These are phyloP conservation scores for Clanis bilineata DNA, from an alignment of 2,888 invertebrate species.

Conservation along the genomic window DNA sequence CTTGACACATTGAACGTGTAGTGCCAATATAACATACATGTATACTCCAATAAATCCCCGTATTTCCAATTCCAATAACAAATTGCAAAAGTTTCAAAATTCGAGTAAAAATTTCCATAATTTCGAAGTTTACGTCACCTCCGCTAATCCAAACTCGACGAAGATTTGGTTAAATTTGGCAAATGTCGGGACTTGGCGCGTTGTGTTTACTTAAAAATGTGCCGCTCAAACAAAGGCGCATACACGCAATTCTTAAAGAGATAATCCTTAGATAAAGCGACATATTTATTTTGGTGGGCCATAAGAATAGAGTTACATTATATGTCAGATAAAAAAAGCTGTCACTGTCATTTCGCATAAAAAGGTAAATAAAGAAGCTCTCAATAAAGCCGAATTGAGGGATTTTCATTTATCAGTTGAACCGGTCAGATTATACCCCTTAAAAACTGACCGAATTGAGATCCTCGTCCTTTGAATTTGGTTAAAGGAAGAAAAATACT, in stretches of 20 bases:
- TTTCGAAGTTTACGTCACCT: not conserved
- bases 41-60: not conserved
- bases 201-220: slow-evolving; percentile 44
- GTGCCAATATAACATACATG: not conserved
- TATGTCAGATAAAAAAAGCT: too few relatives aligned
- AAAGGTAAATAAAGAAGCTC: too few relatives aligned
- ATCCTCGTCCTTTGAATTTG: too few relatives aligned
- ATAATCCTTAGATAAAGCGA: slow-evolving; percentile 68
- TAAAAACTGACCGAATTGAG: too few relatives aligned
- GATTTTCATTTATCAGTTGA: too few relatives aligned
- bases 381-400: too few relatives aligned
- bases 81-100: slow-evolving; percentile 1
- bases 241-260: slow-evolving; percentile 69
- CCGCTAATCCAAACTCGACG: not conserved
- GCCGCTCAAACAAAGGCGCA: slow-evolving; percentile 41
- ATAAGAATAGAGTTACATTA: slow-evolving; percentile 23
- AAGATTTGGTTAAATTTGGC: slow-evolving; percentile 11
- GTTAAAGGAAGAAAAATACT: too few relatives aligned
- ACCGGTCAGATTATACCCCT: too few relatives aligned
- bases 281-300: slow-evolving; percentile 65
- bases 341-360: too few relatives aligned
- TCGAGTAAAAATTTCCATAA: not conserved
- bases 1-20: too few relatives aligned
- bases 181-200: slow-evolving; percentile 15
- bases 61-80: not conserved